A percentile compares a stretch with the other conserved stretches of the same genome.
These are phyloP conservation scores for Tetramorium bicarinatum DNA, from an alignment of 2,888 invertebrate genomes.

Conservation along the genomic window DNA sequence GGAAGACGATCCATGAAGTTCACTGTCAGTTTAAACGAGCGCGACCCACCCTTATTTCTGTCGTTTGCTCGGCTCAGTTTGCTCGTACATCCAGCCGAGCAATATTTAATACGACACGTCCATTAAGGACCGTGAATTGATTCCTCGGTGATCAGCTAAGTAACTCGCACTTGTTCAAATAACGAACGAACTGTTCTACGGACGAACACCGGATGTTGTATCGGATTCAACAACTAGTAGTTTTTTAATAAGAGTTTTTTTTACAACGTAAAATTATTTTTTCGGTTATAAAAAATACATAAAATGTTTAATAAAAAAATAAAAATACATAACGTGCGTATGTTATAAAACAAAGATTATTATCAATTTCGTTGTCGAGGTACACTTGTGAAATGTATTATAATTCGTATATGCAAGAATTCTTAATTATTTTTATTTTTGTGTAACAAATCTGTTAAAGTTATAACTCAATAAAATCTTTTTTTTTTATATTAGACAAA, in stretches of 20 bases:
- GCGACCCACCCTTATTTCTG: slow-evolving; percentile 2
- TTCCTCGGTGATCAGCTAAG: slow-evolving; percentile 40
- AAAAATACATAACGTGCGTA: neutral
- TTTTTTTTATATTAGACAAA: neutral
- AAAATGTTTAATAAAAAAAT: neutral
- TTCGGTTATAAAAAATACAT: neutral
- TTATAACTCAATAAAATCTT: neutral
- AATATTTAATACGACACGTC: slow-evolving; percentile 55
- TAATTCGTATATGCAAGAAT: neutral
- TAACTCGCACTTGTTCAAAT: slow-evolving; percentile 18
- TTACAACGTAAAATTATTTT: neutral
- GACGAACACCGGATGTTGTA: neutral
- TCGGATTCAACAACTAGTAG: neutral
- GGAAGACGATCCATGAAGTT: slow-evolving; percentile 22
- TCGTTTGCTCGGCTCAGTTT: slow-evolving; percentile 27
- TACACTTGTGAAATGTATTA: neutral
- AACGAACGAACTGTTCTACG: neutral
- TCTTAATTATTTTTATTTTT: neutral
- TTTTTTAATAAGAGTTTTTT: neutral
- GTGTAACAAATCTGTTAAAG: neutral
- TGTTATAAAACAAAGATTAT: neutral
- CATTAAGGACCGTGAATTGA: slow-evolving; percentile 59
- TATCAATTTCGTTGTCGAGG: neutral
- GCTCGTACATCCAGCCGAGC: neutral
- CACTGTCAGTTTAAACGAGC: slow-evolving; percentile 31